Base-by-base conservation (phyloP, 2,113 vertebrate genomes). In the Ctenomys sociabilis region DNA sequence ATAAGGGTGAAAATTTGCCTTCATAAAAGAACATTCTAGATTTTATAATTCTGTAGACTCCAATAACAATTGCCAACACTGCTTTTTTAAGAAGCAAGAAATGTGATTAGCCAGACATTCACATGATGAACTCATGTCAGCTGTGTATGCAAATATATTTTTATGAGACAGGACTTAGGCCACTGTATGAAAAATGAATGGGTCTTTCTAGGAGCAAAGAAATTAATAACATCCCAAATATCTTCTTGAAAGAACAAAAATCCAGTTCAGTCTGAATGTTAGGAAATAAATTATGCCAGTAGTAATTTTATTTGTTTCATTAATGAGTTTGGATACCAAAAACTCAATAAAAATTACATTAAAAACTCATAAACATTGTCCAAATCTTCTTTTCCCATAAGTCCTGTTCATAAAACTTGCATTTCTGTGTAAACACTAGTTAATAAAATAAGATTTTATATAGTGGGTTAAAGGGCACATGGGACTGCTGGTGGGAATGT, bases 331-430 rank as follows among this genome's bases (percentile, higher is more conserved):
- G 24, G 49, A 59, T 88, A 68, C 77, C n/a, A 92, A 96, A 83
- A 93, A 73, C 40, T 93, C 86, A 97, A 96, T 97, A 95, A 96
- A 93, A 85, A 96, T 96, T 95, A 88, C 85, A 97, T 98, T 96
- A 97, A 90, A 97, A 97, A 68, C 93, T 97, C 92, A 93, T 97
- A 97, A 97, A 88, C 91, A 95, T 96, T 94, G 92, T 83, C 97
- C 72, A 96, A 49, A 90, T 93, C 59, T 95, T 93, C 75, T 96
- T 93, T 92, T 17, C 45, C 32, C 59, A 85, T 97, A 43, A 96
- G 83, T 96, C 89, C 49, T 85, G 4, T 81, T 95, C 84, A 96
- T 88, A 91, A 97, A 97, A 63, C 32, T 43, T 66, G 37, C 87
- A 85, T 97, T 97, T 95, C 81, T 77, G 73, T 85, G 95, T 95